Evolutionary conservation across 1,140 invertebrate genomes (phyloP), one percentile per base, ranked within the genome.

Genomic region (Megalopta genalis): DNA sequence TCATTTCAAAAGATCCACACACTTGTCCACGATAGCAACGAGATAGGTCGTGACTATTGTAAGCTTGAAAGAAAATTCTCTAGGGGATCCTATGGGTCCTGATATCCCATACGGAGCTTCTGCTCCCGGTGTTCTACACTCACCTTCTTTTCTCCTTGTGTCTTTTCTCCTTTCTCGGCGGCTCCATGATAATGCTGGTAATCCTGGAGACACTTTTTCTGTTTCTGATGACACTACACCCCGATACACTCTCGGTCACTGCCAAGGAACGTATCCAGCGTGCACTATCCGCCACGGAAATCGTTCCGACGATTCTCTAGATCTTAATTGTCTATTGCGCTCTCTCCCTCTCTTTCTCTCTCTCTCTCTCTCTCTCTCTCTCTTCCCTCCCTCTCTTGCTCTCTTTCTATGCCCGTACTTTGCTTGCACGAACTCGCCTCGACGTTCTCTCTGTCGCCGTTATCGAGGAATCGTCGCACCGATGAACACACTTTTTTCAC

Each of bases 141-240:
- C 77, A 87, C 86, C 86, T 85, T 76, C 86, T 85, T 66, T 87
- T 87, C 67, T 87, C 86, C 80, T 87, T 87, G 63, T 87, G 81
- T 57, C 87, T 87, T 64, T 79, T 87, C 77, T 82, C 77, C 32
- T 84, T 84, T 14, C 32, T 84, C 18, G 59, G 32, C 1, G 32
- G 66, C 16, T 84, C 83, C 83, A 85, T 85, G 46, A 23, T 27
- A 21, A 60, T 6, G 18, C 16, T 25, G 60, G n/a, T 21, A 27
- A 32, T 37, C 21, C 2, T 8, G 9, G 2, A 37, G 2, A 23
- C 46, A 59, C 14, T 71, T 32, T 46, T 32, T 57, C 25, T 8
- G 21, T 57, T 46, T 32, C 59, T 12, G 21, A 68, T 16, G 57
- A 18, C 16, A 57, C 66, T 8, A 57, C 73, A 76, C 54, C 60